Base-by-base conservation (phyloP, 1,140 invertebrate species). In the Littorina saxatilis region DNA sequence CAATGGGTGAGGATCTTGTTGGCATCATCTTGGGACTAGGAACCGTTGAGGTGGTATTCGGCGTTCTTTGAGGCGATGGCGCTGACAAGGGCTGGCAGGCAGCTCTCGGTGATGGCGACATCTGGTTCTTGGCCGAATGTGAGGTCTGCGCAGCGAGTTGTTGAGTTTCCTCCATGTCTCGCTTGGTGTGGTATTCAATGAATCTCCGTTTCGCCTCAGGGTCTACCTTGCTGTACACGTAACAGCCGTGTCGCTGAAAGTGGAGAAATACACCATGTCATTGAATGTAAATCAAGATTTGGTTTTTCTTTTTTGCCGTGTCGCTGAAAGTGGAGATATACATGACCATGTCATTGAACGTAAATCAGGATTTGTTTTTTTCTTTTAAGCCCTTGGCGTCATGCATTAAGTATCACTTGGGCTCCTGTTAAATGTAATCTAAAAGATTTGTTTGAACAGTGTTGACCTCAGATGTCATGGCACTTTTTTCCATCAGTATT, bases 241-340 rank as follows among this genome's bases (percentile, higher is more conserved):
- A 91, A 58, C 83, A 81, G 47, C 91, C 91, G 70, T 90, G 87
- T 27, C 91, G 84, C 90, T 91, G 84, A 73, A 82, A 81, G 79
- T 35, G 66, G 79, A 80, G 43, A 66, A 52, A 43, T n/a, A n/a
- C n/a, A n/a, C n/a, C n/a, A 52, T 35, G 77, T 3, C 37, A 39
- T 58, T 39, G 32, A 74, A 7, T 75, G 72, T 58, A 2, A 74
- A n/a, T n/a, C 70, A 55, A 29, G n/a, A 47, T 4, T 39, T 70
- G 63, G 50, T 63, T 72, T 35, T 37, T n/a, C n/a, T n/a, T n/a
- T n/a, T n/a, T n/a, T n/a, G n/a, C n/a, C n/a, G n/a, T n/a, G n/a
- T n/a, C n/a, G n/a, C n/a, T n/a, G n/a, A n/a, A n/a, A n/a, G n/a
- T n/a, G n/a, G n/a, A n/a, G n/a, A n/a, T n/a, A n/a, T n/a, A n/a